A percentile compares a stretch with the other conserved stretches of the same genome.
These are phyloP conservation scores for Venustaconcha ellipsiformis DNA, from an alignment of 1,140 invertebrate genomes.

Conservation along the genomic window DNA sequence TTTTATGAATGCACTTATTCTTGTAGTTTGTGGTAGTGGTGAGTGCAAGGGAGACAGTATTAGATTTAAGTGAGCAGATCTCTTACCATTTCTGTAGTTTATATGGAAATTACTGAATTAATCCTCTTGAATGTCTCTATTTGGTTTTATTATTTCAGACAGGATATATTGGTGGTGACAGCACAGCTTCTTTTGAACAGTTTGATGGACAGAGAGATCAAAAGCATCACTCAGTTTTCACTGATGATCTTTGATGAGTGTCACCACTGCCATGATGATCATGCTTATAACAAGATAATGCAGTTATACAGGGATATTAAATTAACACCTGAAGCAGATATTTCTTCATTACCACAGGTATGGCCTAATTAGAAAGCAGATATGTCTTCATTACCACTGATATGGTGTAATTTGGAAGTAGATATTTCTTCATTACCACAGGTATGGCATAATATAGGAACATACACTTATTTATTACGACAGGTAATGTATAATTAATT, in stretches of 20 bases:
- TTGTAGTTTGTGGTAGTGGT: too few relatives aligned
- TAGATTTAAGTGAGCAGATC: too few relatives aligned
- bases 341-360: constrained; percentile 18
- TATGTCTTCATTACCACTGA: background rate
- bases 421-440: too few relatives aligned
- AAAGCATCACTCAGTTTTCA: constrained; percentile 44
- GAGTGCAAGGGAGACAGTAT: too few relatives aligned
- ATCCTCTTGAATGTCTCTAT: too few relatives aligned
- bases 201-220: constrained; percentile 41
- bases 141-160: constrained; percentile 5
- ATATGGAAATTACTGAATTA: too few relatives aligned
- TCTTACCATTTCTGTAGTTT: too few relatives aligned
- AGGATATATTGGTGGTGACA: constrained; percentile 62
- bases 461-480: too few relatives aligned
- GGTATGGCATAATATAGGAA: too few relatives aligned
- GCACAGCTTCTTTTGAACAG: constrained; percentile 65
- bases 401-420: background rate
- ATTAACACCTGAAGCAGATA: background rate
- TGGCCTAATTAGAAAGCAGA: background rate
- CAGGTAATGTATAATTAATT: too few relatives aligned
- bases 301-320: constrained; percentile 55
- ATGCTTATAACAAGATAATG: constrained; percentile 66
- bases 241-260: constrained; percentile 68
- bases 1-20: too few relatives aligned
- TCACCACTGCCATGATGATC: constrained; percentile 62